Evolutionary conservation across 2,888 invertebrate species (phyloP), one percentile per base, ranked within the genome.

Genomic region (Hirtodrosophila trivittata): DNA sequence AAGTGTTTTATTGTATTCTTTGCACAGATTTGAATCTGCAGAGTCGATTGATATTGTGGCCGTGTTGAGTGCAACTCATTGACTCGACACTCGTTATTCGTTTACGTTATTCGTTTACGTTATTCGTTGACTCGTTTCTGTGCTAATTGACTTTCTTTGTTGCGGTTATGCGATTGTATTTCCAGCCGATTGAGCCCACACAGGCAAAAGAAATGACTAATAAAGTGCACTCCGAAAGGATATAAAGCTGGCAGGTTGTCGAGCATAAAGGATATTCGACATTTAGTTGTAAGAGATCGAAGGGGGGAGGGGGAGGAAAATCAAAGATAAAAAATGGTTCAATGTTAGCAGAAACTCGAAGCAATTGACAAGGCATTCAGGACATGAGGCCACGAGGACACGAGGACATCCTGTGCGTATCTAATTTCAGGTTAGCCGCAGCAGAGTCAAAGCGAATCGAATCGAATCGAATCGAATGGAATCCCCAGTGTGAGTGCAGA

Each of bases 91-190:
- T 28, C 9, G 6, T 6, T 28, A 10, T 10, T 13, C 10, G 12
- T 3, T 43, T n/a, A n/a, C n/a, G n/a, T n/a, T n/a, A n/a, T n/a
- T n/a, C n/a, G n/a, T n/a, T n/a, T n/a, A n/a, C n/a, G n/a, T n/a
- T n/a, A n/a, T 21, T 21, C 18, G 2, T 5, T 21, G 5, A 16
- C 14, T 21, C 32, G 18, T 18, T 7, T 35, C 8, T 32, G 33
- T 38, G 30, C 60, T 69, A 67, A 69, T 73, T 73, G 55, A 45
- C 32, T 60, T 72, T 60, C 62, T 73, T 70, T 73, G 68, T 62
- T 70, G 69, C 62, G 69, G 68, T 56, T 50, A 21, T 49, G 43
- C 38, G 7, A 37, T 45, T 33, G 26, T 49, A 54, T 50, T 60
- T 50, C 35, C 60, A 50, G 32, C 9, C 72, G 54, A 59, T 59